Base-by-base conservation (phyloP, 2,113 vertebrate species). In the Falcunculus frontatus region DNA sequence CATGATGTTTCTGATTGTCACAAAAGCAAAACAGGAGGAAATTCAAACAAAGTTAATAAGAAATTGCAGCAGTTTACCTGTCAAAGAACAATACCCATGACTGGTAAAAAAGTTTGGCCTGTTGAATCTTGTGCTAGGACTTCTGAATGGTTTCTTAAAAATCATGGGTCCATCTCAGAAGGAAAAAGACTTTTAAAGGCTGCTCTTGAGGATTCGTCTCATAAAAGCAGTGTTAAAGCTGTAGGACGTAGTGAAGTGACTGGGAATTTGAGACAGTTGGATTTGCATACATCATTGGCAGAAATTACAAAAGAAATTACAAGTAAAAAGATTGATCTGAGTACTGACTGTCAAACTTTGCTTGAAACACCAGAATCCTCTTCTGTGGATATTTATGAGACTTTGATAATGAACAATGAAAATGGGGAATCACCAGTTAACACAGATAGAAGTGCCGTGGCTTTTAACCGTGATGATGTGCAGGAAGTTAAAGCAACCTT, bases 51-150 rank as follows among this genome's bases (percentile, higher is more conserved):
- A 68, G 87, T 84, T 89, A 56, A 3, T 80, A 93, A 57, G 69
- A 90, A 97, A 44, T 73, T 44, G 11, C 77, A 93, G 52, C 67
- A 78, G 22, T 42, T 78, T 20, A 95, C 83, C 53, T 98, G 98
- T 94, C 97, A 63, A 69, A 98, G 98, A 95, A 22, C 87, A 75
- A 47, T 97, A 79, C 98, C 98, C 35, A 96, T 98, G 96, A 96
- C 92, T 83, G 98, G 98, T 56, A 98, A 98, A 96, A 97, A 88
- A 47, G 87, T 88, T 72, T 98, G 98, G 98, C 97, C 94, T 70
- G 42, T n/a, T 80, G 90, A 97, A 75, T 98, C 98, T 63, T 98
- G 98, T 96, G 98, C 98, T 86, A 98, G 98, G 86, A 93, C 96
- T 95, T 97, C 97, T 81, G 93, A 80, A 30, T 86, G 57, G 60